A percentile compares a stretch with the other conserved stretches of the same genome.
Conservation (phyloP, 2,113 vertebrate genomes). For the Orthonyx spaldingii region DNA sequence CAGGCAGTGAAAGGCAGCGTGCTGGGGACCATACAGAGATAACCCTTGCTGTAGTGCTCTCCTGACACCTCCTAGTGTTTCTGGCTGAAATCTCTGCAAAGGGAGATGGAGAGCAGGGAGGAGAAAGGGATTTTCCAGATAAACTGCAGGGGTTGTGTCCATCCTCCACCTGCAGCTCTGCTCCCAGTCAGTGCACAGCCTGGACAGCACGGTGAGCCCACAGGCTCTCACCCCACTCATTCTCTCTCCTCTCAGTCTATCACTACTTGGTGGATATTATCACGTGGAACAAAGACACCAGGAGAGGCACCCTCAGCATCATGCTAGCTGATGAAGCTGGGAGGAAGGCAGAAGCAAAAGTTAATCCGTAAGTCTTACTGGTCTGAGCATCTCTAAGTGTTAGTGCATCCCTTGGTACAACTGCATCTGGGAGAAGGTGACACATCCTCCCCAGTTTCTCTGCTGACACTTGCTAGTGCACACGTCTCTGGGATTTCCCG, state of each 20-base stretch:
- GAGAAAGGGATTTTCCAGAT: neutral
- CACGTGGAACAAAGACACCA: constrained; percentile 79
- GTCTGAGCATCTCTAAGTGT: neutral
- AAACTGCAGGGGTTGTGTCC: neutral
- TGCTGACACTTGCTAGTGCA: neutral
- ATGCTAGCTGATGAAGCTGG: constrained; percentile 66
- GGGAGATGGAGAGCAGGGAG: neutral
- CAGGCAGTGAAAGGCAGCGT: neutral
- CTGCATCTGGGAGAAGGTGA: neutral
- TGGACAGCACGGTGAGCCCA: neutral
- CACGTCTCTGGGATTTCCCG: neutral
- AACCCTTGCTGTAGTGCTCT: neutral
- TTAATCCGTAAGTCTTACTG: constrained; percentile 81
- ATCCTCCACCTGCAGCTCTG: neutral
- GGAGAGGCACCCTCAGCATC: constrained; percentile 81
- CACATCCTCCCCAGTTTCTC: neutral
- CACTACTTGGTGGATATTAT: constrained; percentile 84
- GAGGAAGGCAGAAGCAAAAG: constrained; percentile 72
- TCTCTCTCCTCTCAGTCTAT: constrained; percentile 69
- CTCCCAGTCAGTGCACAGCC: neutral
- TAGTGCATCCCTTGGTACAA: neutral
- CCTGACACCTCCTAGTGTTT: neutral
- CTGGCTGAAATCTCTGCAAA: neutral
- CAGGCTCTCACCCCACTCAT: neutral
- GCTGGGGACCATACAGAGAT: neutral